Base-by-base conservation (phyloP, 2,113 vertebrate genomes). In the Chaenogobius annularis region DNA sequence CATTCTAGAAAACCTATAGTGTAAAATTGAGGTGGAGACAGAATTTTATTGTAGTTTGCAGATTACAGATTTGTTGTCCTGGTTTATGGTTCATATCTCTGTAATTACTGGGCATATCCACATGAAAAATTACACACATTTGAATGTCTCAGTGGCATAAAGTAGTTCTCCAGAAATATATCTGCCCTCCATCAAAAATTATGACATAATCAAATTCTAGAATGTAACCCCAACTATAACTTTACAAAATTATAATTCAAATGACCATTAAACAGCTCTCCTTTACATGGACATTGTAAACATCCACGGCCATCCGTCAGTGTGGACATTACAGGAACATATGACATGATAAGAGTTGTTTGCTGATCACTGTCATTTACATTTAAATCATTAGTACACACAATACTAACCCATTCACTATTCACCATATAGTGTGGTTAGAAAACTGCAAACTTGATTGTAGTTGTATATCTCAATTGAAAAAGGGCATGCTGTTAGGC, bases 401-500 rank as follows among this genome's bases (percentile, higher is more conserved):
- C 26, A 61, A 19, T 52, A 19, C n/a, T n/a, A n/a, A n/a, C n/a
- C n/a, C 10, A 52, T 17, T 52, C 44, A 46, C 14, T 52, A 52
- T 52, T 52, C 17, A 26, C n/a, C 23, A 3, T 40, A 40, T 3
- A 40, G 37, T 40, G 37, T 40, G 37, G 61, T 19, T 12, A 17
- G 19, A 63, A 63, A 44, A 20, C 43, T 12, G 13, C 22, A 58
- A 66, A 74, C 62, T 54, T 31, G 48, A 46, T 69, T 40, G 22
- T 62, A 74, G 58, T 13, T 70, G 77, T 46, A 61, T 63, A 56
- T 73, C 19, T n/a, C 55, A 46, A 40, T 67, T 75, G 50, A 83
- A 48, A 64, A 19, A 76, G 66, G 20, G 61, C 35, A 71, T 62
- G 72, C 69, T 81, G 68, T 79, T 85, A 50, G 72, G 74, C 71